Percentiles rank a stretch among this genome's conserved stretches.
phyloP scores from a whole-genome alignment of 2,797 vertebrate genomes.

The Propithecus perrieri region DNA sequence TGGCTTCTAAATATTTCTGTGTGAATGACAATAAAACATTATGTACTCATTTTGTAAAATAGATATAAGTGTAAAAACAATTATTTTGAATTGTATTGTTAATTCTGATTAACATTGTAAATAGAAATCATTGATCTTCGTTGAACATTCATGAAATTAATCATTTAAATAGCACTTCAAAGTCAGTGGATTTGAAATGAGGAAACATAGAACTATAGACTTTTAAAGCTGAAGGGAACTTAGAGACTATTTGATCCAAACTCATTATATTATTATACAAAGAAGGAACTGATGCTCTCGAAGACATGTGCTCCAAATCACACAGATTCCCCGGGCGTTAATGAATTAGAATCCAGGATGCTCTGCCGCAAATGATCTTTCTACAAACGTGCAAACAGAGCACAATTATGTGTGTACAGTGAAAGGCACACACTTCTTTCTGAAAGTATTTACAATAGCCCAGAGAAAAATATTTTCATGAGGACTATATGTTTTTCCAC shows the following conservation, averaged over 20 bases:
- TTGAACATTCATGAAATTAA: background rate
- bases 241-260: background rate
- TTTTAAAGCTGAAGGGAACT: background rate
- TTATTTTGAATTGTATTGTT: background rate
- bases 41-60: background rate
- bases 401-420: background rate
- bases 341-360: background rate
- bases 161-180: background rate
- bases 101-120: background rate
- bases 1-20: background rate
- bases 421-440: background rate
- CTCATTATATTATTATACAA: background rate
- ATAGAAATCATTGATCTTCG: background rate
- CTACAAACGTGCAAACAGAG: background rate
- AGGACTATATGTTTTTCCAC: background rate
- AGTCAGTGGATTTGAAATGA: background rate
- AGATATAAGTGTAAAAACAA: background rate
- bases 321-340: background rate
- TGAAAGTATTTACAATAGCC: background rate
- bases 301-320: background rate
- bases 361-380: background rate
- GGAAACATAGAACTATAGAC: background rate
- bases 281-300: background rate
- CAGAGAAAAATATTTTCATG: conserved; percentile 31
- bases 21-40: background rate